Percentiles rank a stretch among this genome's conserved stretches.
phyloP scores from a whole-genome alignment of 2,113 vertebrate species.

The Lophotis ruficrista region DNA sequence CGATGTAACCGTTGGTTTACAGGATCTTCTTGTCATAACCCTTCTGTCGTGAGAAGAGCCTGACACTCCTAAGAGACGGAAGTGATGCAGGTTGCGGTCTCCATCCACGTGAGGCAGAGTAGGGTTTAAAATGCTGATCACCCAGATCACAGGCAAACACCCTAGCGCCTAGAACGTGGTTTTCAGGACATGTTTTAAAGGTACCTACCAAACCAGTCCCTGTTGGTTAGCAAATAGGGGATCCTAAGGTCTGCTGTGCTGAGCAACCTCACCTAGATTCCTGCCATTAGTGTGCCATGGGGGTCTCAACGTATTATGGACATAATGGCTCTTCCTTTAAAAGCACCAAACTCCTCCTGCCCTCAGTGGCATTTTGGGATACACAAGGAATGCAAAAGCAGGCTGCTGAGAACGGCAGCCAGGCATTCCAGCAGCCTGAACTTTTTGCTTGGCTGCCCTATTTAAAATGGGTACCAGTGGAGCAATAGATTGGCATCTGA shows the following conservation, averaged over 20 bases:
- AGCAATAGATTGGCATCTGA: constrained; percentile 37
- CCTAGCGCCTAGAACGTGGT: fast-evolving
- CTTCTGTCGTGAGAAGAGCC: not conserved
- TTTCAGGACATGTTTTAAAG: not conserved
- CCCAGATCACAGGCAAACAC: not conserved
- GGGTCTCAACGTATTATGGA: not conserved
- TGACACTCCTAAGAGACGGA: not conserved
- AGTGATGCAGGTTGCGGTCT: not conserved
- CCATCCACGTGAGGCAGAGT: not conserved
- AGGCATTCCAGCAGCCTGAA: not conserved
- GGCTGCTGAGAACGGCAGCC: not conserved
- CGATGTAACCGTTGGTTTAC: not conserved
- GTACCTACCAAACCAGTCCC: not conserved
- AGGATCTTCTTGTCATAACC: not conserved
- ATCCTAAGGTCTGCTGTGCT: not conserved
- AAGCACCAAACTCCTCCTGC: not conserved
- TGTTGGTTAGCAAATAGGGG: not conserved
- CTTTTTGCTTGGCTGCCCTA: constrained; percentile 31
- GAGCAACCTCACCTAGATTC: not conserved
- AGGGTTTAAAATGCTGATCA: not conserved
- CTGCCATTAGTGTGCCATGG: not conserved
- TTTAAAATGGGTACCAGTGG: constrained; percentile 39
- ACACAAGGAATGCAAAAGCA: constrained; percentile 20
- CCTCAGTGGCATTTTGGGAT: not conserved
- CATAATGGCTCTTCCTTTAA: constrained; percentile 20